These are phyloP conservation scores for Bellardia bayeri DNA, from an alignment of 2,888 invertebrate genomes.

Conservation along the genomic window DNA sequence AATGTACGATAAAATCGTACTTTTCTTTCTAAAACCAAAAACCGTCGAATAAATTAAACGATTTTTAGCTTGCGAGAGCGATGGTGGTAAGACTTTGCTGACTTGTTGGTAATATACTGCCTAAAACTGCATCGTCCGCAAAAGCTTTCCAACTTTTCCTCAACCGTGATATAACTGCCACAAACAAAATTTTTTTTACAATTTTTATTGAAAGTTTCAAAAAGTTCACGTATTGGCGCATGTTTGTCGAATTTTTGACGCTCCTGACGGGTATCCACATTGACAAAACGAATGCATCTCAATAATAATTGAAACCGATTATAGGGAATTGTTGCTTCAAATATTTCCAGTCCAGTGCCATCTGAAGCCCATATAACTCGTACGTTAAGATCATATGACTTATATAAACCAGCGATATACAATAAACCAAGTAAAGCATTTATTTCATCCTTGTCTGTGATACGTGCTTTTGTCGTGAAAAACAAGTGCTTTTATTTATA, in stretches of 20 bases:
- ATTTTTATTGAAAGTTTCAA: too few relatives aligned
- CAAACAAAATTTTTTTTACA: slow-evolving; percentile 8
- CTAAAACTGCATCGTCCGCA: neutral
- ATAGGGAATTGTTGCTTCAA: slow-evolving; percentile 7
- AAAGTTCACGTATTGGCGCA: slow-evolving; percentile 9
- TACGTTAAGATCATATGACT: neutral
- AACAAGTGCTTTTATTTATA: too few relatives aligned
- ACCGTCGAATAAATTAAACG: too few relatives aligned
- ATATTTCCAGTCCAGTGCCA: slow-evolving; percentile 9
- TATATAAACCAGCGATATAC: too few relatives aligned
- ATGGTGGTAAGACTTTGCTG: neutral
- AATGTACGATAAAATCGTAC: too few relatives aligned
- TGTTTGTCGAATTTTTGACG: slow-evolving; percentile 15
- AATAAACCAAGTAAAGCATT: too few relatives aligned
- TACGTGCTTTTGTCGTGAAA: too few relatives aligned
- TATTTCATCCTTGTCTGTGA: too few relatives aligned
- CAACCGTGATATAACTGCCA: slow-evolving; percentile 11
- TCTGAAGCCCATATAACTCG: slow-evolving; percentile 10
- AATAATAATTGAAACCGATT: slow-evolving; percentile 4
- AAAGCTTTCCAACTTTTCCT: neutral
- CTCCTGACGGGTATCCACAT: slow-evolving; percentile 17
- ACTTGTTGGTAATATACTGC: neutral
- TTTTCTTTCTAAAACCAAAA: too few relatives aligned
- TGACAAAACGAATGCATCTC: too few relatives aligned
- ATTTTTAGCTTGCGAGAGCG: neutral